Evolutionary conservation across 2,888 invertebrate species (phyloP).

Genomic region (Stratiomys singularior): DNA sequence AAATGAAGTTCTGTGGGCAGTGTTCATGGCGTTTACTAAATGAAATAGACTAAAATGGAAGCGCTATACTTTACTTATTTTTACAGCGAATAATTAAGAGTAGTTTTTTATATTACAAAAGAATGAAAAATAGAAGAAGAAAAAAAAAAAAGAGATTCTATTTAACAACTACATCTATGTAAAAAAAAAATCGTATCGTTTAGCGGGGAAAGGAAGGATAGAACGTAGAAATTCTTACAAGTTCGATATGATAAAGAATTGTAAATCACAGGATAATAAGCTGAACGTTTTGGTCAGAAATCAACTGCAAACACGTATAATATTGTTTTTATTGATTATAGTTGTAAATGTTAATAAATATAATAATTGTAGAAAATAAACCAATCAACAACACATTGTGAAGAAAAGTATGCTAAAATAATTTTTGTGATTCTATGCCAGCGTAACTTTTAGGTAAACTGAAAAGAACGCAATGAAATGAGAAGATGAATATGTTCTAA

Average conservation of each 20-base stretch:
- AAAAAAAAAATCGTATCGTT: conserved; percentile 27
- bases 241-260: conserved; percentile 12
- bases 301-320: conserved; percentile 20
- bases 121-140: conserved; percentile 7
- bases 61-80: conserved; percentile 40
- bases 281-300: conserved; percentile 25
- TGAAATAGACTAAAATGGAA: conserved; percentile 67
- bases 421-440: conserved; percentile 44
- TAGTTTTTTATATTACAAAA: conserved; percentile 36
- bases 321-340: conserved; percentile 44
- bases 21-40: conserved; percentile 98
- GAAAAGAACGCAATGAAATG: conserved; percentile 25
- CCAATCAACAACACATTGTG: not conserved
- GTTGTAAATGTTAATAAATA: conserved; percentile 43
- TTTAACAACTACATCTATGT: conserved; percentile 31
- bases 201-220: not conserved
- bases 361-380: conserved; percentile 31
- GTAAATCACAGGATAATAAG: conserved; percentile 2
- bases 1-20: conserved; percentile 98
- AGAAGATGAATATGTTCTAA: conserved; percentile 2
- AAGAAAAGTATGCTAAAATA: conserved; percentile 33
- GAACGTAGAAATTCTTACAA: not conserved
- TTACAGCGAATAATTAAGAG: conserved; percentile 47
- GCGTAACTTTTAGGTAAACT: conserved; percentile 39
- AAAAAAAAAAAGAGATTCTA: conserved; percentile 30